Percentiles rank a stretch among this genome's conserved stretches.
Conservation (phyloP, 1,140 invertebrate genomes). For the Vanessa atalanta region DNA sequence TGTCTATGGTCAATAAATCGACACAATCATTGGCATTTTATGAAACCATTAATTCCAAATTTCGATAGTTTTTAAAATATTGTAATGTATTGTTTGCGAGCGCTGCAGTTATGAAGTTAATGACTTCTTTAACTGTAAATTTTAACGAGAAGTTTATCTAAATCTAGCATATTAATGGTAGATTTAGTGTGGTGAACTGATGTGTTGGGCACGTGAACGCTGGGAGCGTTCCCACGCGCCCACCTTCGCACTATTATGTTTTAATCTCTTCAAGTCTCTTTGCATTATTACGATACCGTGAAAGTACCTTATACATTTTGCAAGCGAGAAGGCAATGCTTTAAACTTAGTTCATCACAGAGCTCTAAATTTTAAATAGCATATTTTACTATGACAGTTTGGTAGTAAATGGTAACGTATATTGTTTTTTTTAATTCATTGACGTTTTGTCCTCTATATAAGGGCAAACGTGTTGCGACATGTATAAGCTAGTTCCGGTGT, state of each 20-base stretch:
- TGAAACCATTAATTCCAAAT: no score
- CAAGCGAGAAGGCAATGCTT: conserved; percentile 56
- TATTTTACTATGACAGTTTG: conserved; percentile 2
- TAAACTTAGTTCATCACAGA: not conserved
- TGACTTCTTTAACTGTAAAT: conserved; percentile 38
- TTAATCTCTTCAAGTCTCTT: conserved; percentile 76
- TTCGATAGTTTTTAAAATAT: not conserved
- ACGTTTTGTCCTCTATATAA: not conserved
- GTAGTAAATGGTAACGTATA: not conserved
- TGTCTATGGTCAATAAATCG: not conserved
- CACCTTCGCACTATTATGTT: conserved; percentile 77
- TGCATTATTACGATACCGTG: conserved; percentile 74
- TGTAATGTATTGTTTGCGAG: not conserved
- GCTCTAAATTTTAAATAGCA: no score
- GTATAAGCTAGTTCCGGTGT: conserved; percentile 40
- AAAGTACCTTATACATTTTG: conserved; percentile 72
- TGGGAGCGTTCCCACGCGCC: conserved; percentile 79
- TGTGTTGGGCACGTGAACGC: conserved; percentile 71
- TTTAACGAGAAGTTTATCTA: conserved; percentile 54
- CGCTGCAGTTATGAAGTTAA: conserved; percentile 28
- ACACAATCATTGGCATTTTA: not conserved
- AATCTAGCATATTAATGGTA: conserved; percentile 73
- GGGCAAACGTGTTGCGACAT: conserved; percentile 41
- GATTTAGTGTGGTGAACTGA: conserved; percentile 66
- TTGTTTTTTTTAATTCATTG: not conserved